phyloP scores from a whole-genome alignment of 2,797 vertebrate genomes.

The Rhynchonycteris naso region DNA sequence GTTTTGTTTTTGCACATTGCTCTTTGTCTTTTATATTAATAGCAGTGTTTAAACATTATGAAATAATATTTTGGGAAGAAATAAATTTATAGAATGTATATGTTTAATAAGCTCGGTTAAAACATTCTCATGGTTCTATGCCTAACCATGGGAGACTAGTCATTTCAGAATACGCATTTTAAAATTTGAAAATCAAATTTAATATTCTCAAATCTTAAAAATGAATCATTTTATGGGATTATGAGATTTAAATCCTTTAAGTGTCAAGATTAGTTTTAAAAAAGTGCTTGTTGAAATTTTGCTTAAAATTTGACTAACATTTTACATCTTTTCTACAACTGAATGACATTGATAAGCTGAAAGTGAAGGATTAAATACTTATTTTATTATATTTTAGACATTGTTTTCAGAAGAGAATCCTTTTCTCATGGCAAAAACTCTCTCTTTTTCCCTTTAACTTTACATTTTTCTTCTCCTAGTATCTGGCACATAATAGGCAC shows the following conservation, averaged over 20 bases:
- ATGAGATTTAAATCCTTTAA: neutral
- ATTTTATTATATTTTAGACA: constrained; percentile 60
- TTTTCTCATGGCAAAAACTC: constrained; percentile 59
- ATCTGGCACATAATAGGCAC: neutral
- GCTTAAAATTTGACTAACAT: constrained; percentile 65
- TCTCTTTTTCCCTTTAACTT: neutral
- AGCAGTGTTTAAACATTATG: constrained; percentile 46
- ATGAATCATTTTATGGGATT: neutral
- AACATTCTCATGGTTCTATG: constrained; percentile 66
- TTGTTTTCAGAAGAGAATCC: constrained; percentile 60
- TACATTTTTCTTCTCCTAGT: neutral
- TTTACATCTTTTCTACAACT: constrained; percentile 14
- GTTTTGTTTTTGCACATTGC: constrained; percentile 56
- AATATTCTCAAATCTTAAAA: constrained; percentile 42
- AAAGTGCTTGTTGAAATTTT: constrained; percentile 47
- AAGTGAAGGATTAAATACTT: constrained; percentile 43
- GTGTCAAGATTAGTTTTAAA: constrained; percentile 47
- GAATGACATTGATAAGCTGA: neutral
- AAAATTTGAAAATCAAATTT: constrained; percentile 46
- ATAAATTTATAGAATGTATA: constrained; percentile 24
- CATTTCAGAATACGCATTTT: neutral
- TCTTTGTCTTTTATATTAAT: constrained; percentile 64
- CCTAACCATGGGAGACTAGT: neutral
- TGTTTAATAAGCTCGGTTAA: constrained; percentile 61
- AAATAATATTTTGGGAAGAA: constrained; percentile 60